phyloP scores from a whole-genome alignment of 2,797 vertebrate species.

The Capromys pilorides region DNA sequence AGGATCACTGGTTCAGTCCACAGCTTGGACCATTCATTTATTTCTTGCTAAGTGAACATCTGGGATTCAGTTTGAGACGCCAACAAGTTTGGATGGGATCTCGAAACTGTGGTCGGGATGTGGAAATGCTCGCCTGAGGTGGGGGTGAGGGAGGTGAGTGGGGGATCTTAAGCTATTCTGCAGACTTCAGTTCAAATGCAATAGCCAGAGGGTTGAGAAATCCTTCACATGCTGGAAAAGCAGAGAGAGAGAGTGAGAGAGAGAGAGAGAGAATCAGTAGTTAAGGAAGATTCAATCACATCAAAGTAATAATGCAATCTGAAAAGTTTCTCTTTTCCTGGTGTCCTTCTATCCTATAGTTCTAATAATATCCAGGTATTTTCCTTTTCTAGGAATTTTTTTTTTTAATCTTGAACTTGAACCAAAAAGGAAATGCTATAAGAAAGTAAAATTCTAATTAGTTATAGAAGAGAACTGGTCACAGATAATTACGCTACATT shows the following conservation, averaged over 20 bases:
- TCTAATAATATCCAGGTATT: conserved; percentile 67
- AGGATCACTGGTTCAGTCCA: conserved; percentile 72
- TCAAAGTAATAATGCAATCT: conserved; percentile 28
- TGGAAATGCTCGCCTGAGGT: conserved; percentile 63
- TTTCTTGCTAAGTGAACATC: conserved; percentile 79
- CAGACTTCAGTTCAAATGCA: conserved; percentile 69
- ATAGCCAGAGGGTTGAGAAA: conserved; percentile 57
- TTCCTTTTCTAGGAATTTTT: conserved; percentile 47
- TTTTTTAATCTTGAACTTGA: not conserved
- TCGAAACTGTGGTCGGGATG: conserved; percentile 63
- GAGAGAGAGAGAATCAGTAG: too few relatives aligned
- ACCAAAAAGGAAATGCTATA: conserved; percentile 70
- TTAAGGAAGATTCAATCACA: conserved; percentile 39
- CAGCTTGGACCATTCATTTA: conserved; percentile 73
- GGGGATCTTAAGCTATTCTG: conserved; percentile 67
- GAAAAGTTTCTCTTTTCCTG: not conserved
- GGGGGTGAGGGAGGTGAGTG: conserved; percentile 64
- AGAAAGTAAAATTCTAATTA: conserved; percentile 79
- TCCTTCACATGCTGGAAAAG: conserved; percentile 52
- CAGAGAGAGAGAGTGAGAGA: too few relatives aligned
- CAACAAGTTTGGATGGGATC: conserved; percentile 71
- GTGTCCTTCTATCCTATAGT: not conserved
- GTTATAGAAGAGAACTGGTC: conserved; percentile 77
- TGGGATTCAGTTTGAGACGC: conserved; percentile 79
- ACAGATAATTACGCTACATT: conserved; percentile 76